Base-by-base conservation (phyloP, 2,888 invertebrate genomes). In the Scelioninae gen. 1 region DNA sequence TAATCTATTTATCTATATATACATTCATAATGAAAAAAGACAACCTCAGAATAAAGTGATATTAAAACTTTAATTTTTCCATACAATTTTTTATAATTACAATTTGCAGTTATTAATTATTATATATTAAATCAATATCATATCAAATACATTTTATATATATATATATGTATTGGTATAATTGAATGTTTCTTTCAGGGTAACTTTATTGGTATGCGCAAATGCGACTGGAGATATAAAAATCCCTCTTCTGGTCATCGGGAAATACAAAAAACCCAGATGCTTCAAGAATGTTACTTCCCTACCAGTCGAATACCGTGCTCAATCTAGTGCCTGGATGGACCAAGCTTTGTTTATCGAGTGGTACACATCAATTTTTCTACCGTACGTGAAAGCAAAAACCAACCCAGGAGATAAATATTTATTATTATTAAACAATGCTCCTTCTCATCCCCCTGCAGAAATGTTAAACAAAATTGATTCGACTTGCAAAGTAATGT, bases 301-400 rank as follows among this genome's bases (percentile, higher is more conserved):
- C 2, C 53, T 86, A 43, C 85, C 87, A 29, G 62, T 86, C 5
- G 23, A 47, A 5, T 85, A 86, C 40, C 75, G 77, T 71, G 43
- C 53, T 11, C 86, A 86, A 47, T 62, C 62, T n/a, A 87, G 43
- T 47, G 87, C 88, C 0, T 88, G 88, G 88, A 88, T 89, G 87
- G 83, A 80, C 63, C 47, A 47, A 15, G 49, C 53, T 10, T 32
- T 66, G 1, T 72, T 72, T 47, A 11, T 31, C 5, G 45, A 79
- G n/a, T 80, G 74, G 68, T 80, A 47, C 31, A 51, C 62, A 45
- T 65, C 78, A 31, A 34, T 53, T 0, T 87, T 85, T 74, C 71
- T 84, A 60, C 80, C 83, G 49, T 66, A 56, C 66, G 77, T 84
- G 9, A 82, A 80, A 69, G 29, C 9, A 29, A 10, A 1, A 1